Conservation (phyloP, 1,140 invertebrate genomes). For the Hylaeus anthracinus region DNA sequence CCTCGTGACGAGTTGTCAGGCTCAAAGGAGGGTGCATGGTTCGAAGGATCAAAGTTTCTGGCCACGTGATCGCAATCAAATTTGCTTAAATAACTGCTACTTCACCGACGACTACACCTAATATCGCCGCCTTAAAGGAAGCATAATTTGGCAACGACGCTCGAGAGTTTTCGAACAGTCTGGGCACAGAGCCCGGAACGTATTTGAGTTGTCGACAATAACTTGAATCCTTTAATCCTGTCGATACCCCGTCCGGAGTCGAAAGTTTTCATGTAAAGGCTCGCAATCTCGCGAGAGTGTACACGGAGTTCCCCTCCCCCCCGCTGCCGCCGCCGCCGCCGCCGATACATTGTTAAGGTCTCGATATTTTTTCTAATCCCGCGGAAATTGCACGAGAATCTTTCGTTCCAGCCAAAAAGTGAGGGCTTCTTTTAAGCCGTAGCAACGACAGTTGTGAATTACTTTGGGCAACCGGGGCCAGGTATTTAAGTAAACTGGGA, state of each 20-base stretch:
- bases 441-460: background rate
- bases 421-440: background rate
- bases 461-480: background rate
- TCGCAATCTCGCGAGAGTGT: background rate
- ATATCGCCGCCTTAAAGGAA: conserved; percentile 8
- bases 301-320: background rate
- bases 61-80: background rate
- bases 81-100: conserved; percentile 8
- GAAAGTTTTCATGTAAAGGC: background rate
- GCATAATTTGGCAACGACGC: conserved; percentile 18
- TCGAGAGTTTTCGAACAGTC: background rate
- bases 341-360: background rate
- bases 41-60: background rate
- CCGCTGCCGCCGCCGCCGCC: no score
- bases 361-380: background rate
- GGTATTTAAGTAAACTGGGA: background rate
- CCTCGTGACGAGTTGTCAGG: background rate
- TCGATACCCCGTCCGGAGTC: background rate
- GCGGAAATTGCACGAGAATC: background rate
- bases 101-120: background rate
- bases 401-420: background rate
- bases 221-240: conserved; percentile 13
- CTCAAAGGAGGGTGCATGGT: background rate
- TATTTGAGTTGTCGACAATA: conserved; percentile 2
- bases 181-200: conserved; percentile 5